Base-by-base conservation (phyloP, 2,888 invertebrate species). In the Xylota segnis region DNA sequence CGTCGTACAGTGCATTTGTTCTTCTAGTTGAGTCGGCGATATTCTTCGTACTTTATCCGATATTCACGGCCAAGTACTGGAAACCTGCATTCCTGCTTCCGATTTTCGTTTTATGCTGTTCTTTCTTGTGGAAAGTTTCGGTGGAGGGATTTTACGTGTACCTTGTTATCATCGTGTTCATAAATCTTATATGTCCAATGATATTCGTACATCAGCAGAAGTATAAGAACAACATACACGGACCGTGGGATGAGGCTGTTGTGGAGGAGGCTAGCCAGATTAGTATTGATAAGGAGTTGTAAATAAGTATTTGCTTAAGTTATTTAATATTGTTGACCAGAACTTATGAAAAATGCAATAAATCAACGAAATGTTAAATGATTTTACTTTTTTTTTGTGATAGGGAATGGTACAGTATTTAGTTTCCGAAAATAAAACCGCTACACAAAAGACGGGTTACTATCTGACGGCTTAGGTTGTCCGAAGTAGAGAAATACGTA, bases 171-270 rank as follows among this genome's bases (percentile, higher is more conserved):
- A 93, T 95, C 7, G 86, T 94, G 9, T 94, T 96, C 89, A 93
- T 97, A 43, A 96, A 95, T 90, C 90, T 96, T 9, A 92, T 96
- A 63, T 97, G 96, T 90, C 97, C 97, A 0, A 90, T 94, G 3
- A 94, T 95, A 90, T 98, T 97, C 92, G 95, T 96, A 0, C 93
- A 92, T 68, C 96, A 96, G 93, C 96, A 97, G 90, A 95, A 93
- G 43, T 95, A 95, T 90, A 98, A 97, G 90, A 95, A 96, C 89
- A 99, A 98, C 92, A 98, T 98, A 87, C 96, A 98, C 92, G 99
- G 99, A 0, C 99, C 99, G 0, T 99, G 99, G 99, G 99, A 99
- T 92, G 99, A 99, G 91, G 99, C 99, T 10, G 93, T 97, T 88
- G 95, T 95, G 87, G 94, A 94, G 89, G 94, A 95, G 92, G 89